Evolutionary conservation across 2,113 vertebrate genomes (phyloP).

Genomic region (Toxotes jaculatrix): DNA sequence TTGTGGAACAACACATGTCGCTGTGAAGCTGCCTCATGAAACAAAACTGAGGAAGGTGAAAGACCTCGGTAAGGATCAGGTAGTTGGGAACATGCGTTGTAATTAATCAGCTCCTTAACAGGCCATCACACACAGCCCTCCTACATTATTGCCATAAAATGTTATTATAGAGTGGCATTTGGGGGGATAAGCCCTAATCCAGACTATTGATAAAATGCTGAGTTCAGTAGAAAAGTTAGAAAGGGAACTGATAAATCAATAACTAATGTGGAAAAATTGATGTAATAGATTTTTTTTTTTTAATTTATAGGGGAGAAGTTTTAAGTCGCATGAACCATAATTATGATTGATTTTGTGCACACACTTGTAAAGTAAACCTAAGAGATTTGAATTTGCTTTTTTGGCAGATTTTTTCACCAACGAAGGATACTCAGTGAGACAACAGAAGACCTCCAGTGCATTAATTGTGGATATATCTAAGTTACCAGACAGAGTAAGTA

Average conservation of each 20-base stretch:
- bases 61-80: conserved; percentile 16
- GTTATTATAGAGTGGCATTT: too few species aligned
- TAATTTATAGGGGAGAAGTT: too few species aligned
- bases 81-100: not conserved
- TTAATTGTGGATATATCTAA: conserved; percentile 20
- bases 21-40: conserved; percentile 23
- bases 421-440: conserved; percentile 3
- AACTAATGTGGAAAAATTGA: too few species aligned
- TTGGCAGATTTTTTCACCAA: not conserved
- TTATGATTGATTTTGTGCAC: not conserved
- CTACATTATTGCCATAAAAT: too few species aligned
- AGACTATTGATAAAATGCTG: too few species aligned
- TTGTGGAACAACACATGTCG: conserved; percentile 6
- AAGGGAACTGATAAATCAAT: too few species aligned
- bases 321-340: too few species aligned
- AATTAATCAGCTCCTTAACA: too few species aligned
- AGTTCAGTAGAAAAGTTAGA: too few species aligned
- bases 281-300: too few species aligned
- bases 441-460: not conserved
- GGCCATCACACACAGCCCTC: too few species aligned
- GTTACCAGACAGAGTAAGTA: conserved; percentile 5
- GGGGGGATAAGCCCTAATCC: too few species aligned
- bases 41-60: conserved; percentile 26
- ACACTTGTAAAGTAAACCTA: not conserved
- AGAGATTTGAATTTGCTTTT: not conserved